Conservation (phyloP, 2,888 invertebrate species). For the Eretmocerus hayati region DNA sequence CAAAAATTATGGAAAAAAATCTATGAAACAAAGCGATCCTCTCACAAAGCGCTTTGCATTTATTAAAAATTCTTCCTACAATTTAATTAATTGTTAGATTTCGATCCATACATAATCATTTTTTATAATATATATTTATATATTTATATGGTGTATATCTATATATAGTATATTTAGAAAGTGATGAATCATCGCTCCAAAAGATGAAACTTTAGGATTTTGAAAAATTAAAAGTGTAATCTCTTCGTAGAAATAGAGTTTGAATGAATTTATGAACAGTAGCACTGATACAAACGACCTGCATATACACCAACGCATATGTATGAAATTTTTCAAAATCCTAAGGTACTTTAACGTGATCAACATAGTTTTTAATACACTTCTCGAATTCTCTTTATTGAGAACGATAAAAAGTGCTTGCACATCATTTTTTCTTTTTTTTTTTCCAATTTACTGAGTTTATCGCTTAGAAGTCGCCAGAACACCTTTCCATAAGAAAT, state of each 20-base stretch:
- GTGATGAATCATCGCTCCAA: slow-evolving; percentile 34
- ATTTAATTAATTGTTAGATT: slow-evolving; percentile 26
- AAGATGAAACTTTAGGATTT: slow-evolving; percentile 8
- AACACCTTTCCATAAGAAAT: slow-evolving; percentile 15
- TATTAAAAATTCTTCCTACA: slow-evolving; percentile 35
- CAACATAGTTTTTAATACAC: background rate
- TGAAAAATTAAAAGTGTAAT: background rate
- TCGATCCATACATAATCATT: too few relatives aligned
- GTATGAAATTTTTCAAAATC: slow-evolving; percentile 10
- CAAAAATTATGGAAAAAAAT: slow-evolving; percentile 1
- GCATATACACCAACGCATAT: background rate
- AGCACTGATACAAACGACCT: background rate
- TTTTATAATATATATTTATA: slow-evolving; percentile 27
- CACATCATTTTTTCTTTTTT: background rate
- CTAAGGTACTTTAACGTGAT: background rate
- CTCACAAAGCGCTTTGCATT: slow-evolving; percentile 38
- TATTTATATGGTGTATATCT: slow-evolving; percentile 25
- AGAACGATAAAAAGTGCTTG: background rate
- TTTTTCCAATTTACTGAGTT: slow-evolving; percentile 19
- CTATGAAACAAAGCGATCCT: slow-evolving; percentile 31
- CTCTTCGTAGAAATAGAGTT: background rate
- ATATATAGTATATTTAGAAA: slow-evolving; percentile 24
- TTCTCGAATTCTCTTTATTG: slow-evolving; percentile 1
- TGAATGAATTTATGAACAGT: too few relatives aligned
- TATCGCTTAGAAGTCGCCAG: slow-evolving; percentile 26